Evolutionary conservation across 2,797 vertebrate genomes (phyloP), one percentile per base, ranked within the genome.

Genomic region (Arrhamphus sclerolepis): DNA sequence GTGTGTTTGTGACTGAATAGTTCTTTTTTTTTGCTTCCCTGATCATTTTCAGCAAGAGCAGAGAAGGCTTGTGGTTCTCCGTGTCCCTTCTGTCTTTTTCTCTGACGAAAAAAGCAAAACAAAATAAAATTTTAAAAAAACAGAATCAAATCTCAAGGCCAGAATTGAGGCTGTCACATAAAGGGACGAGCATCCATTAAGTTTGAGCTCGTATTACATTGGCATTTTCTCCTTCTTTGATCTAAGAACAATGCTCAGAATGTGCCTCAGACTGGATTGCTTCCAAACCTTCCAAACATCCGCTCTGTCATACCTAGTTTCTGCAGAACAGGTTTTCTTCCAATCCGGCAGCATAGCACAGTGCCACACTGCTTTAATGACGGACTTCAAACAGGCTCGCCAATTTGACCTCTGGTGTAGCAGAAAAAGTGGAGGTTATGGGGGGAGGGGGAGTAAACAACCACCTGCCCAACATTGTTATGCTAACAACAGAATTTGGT

Each of bases 361-460:
- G 70, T 69, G 56, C 44, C 70, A 57, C 42, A n/a, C 66, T n/a
- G 8, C 67, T 56, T 67, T 84, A 75, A 88, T 78, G 81, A 83
- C n/a, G 65, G 69, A 49, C 65, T 78, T 83, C 77, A 56, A n/a
- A 72, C 71, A 62, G 53, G 42, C 62, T 26, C 43, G 69, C 65
- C 85, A 80, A 85, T 85, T 81, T 66, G 80, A 84, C 81, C 83
- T 75, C 70, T 46, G 10, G 81, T 75, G 81, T 80, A 83, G 85
- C 86, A 66, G 43, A 61, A 76, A 66, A 80, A 68, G 72, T 58
- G 56, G 63, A 70, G 87, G 76, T 79, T 70, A 64, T 10, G 20
- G 18, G 6, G 40, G 18, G 8, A 17, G 18, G 6, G 40, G 18
- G 8, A 17, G 52, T 55, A 48, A 51, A 26, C 46, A 54, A 47